A percentile compares a stretch with the other conserved stretches of the same genome.
phyloP scores from a whole-genome alignment of 2,797 vertebrate species.

The Myripristis jacobus region DNA sequence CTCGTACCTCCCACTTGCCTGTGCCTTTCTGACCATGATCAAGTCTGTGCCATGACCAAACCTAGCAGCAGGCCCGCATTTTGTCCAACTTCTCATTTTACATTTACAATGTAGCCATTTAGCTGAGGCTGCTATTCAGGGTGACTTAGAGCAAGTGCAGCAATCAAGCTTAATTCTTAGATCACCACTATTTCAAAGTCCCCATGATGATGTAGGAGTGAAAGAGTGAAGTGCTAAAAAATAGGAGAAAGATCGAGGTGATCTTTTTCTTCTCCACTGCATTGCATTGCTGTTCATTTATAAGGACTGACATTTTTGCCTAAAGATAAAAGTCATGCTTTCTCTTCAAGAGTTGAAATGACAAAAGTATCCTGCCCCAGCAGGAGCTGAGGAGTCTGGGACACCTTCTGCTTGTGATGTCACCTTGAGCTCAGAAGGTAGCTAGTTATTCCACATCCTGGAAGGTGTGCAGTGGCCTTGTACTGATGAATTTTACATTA shows the following conservation, averaged over 20 bases:
- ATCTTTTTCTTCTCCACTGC: neutral
- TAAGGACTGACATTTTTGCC: neutral
- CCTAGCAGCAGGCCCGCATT: neutral
- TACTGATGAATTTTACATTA: neutral
- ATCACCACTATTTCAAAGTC: neutral
- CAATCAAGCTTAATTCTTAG: neutral
- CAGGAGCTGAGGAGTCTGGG: constrained; percentile 63
- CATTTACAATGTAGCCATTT: neutral
- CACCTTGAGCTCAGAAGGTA: constrained; percentile 83
- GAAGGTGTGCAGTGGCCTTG: constrained; percentile 60
- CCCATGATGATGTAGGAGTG: neutral
- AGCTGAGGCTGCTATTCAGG: neutral
- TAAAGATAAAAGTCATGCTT: neutral
- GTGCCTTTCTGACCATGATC: constrained; percentile 9
- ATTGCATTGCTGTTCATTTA: neutral
- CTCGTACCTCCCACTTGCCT: neutral
- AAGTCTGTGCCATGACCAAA: neutral
- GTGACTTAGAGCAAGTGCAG: neutral
- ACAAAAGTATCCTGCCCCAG: constrained; percentile 50
- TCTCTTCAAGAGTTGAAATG: constrained; percentile 23
- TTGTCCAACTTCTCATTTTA: constrained; percentile 7
- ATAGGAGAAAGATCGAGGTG: neutral
- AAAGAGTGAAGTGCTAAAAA: neutral
- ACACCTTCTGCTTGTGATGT: constrained; percentile 65
- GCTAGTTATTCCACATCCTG: constrained; percentile 41